Conservation (phyloP, 2,113 vertebrate species). For the Epinephelus moara region DNA sequence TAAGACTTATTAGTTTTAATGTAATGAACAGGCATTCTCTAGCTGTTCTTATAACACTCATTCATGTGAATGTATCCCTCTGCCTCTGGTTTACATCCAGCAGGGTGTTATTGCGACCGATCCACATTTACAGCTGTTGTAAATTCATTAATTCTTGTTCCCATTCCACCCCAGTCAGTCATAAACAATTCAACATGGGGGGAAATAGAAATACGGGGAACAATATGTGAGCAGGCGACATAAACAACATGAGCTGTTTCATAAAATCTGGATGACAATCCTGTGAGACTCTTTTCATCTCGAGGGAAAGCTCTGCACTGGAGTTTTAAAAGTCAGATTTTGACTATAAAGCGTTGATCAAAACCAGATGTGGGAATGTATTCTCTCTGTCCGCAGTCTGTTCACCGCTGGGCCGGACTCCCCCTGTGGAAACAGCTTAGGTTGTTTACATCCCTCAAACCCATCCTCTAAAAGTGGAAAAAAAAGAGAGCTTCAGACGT, state of each 20-base stretch:
- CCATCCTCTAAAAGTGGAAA: not conserved
- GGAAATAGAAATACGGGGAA: not conserved
- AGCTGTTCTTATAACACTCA: conserved; percentile 1
- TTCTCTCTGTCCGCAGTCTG: conserved; percentile 28
- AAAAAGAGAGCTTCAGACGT: not conserved
- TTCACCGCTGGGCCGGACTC: conserved; percentile 14
- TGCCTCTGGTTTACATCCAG: conserved; percentile 54
- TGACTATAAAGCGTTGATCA: conserved; percentile 46
- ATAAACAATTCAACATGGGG: conserved; percentile 10
- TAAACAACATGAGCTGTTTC: conserved; percentile 20
- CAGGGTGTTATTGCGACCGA: conserved; percentile 17
- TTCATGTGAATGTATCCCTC: conserved; percentile 46
- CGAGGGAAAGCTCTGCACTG: conserved; percentile 22
- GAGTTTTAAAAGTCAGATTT: conserved; percentile 47
- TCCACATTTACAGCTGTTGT: conserved; percentile 64
- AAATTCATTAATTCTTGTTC: conserved; percentile 55
- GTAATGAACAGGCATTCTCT: not conserved
- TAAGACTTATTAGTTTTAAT: not conserved
- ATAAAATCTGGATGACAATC: conserved; percentile 20
- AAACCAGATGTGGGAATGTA: conserved; percentile 75
- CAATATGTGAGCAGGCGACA: conserved; percentile 10
- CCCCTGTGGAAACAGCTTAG: not conserved
- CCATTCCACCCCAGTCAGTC: not conserved
- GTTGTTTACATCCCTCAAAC: conserved; percentile 1
- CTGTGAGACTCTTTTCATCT: conserved; percentile 23